Base-by-base conservation (phyloP, 1,140 invertebrate species). In the Yoshiicerus persimilis region DNA sequence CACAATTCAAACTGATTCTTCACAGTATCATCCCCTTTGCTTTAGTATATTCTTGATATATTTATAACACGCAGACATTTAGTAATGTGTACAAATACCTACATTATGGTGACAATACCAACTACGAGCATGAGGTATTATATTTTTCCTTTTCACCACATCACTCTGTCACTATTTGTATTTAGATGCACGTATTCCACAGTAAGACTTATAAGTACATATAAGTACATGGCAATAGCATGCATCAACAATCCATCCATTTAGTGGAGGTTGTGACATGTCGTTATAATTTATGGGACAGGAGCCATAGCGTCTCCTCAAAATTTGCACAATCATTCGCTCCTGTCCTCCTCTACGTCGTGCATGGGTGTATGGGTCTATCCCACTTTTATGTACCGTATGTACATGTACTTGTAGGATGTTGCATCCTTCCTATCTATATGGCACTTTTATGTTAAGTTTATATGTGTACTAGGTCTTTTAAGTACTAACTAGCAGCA, bases 301-400 rank as follows among this genome's bases (percentile, higher is more conserved):
- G 75, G 75, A 80, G 75, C 75, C 75, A 80, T 80, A 80, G 75
- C 75, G 75, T 80, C 75, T 80, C 75, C 75, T 80, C 75, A 80
- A 80, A 80, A 80, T 80, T 80, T 80, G 75, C 75, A 80, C 75
- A 80, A 80, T 80, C 75, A 80, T 80, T 38, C 75, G 75, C 75
- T 80, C 75, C 75, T 34, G 75, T 80, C 32, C 30, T 80, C 6
- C n/a, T 9, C 32, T n/a, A n/a, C 32, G 20, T 25, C 20, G 66
- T 16, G 11, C 41, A 47, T 47, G 9, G 2, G 20, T 10, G 20
- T 70, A 70, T 16, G 25, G 13, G 25, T 16, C 30, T 36, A 16
- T 20, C 75, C 23, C 25, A n/a, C 16, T 80, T n/a, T 56, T 38
- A 80, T 80, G 25, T 23, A 66, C n/a, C 23, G n/a, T 80, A 36